Base-by-base conservation (phyloP, 2,888 invertebrate genomes). In the Amphimallon solstitiale region DNA sequence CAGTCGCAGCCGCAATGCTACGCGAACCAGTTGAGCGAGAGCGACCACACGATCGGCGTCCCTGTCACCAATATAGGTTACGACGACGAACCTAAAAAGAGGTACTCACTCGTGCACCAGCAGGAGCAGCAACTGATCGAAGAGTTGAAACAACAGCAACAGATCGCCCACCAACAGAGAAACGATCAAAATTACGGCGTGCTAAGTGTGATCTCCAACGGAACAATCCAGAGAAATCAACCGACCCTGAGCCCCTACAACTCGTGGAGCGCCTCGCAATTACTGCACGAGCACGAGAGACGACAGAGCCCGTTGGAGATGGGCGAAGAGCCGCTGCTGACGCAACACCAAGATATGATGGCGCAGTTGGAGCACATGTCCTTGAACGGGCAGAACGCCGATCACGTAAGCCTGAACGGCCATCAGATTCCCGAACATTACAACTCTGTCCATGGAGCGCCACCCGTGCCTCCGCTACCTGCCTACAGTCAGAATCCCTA, bases 181-280 rank as follows among this genome's bases (percentile, higher is more conserved):
- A 65, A 73, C 71, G 46, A 62, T 49, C 73, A 75, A 54, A 78
- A 66, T 45, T 81, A 79, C 65, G 70, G 71, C 34, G 78, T 75
- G 15, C 67, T 82, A 5, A 81, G 81, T 66, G 80, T 82, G 1
- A 81, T 82, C 62, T 80, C 82, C 65, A 83, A 78, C 65, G 82
- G 82, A 54, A 83, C 81, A 1, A 75, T 84, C 10, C 82, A 81
- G 37, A 73, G 84, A 35, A 80, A 79, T 40, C 66, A 63, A 54
- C 78, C 84, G 68, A 80, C 81, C 6, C 76, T 86, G 34, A 86
- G 84, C 70, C 87, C 86, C 0, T 86, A 84, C 73, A 86, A 86
- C 72, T 86, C 85, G 0, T 88, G 88, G 87, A 86, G 85, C 21
- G 87, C 88, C 1, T 86, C 86, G 2, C 87, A 88, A 71, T 78